These are phyloP conservation scores for Typhlichthys eigenmanni DNA, from an alignment of 2,797 vertebrate genomes.

Conservation along the genomic window DNA sequence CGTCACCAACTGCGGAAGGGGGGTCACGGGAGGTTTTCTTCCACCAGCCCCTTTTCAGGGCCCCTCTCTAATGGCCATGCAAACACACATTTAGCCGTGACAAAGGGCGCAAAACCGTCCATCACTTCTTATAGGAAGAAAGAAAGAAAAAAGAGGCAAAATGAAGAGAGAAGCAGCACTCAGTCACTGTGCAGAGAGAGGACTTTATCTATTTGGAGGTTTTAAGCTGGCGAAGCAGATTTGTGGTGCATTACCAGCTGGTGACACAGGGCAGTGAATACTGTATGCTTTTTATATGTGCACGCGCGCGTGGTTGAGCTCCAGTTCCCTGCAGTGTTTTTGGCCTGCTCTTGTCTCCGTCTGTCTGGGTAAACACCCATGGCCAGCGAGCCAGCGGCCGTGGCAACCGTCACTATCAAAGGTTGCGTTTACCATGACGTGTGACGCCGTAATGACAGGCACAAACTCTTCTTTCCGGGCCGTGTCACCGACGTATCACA, in stretches of 20 bases:
- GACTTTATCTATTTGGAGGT: slow-evolving; percentile 54
- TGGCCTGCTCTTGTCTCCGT: slow-evolving; percentile 43
- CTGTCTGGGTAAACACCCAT: slow-evolving; percentile 54
- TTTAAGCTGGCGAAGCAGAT: slow-evolving; percentile 35
- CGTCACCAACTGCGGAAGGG: slow-evolving; percentile 41
- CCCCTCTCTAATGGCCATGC: slow-evolving; percentile 69
- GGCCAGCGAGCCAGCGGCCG: slow-evolving; percentile 45
- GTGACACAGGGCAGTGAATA: slow-evolving; percentile 54
- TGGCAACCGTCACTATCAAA: slow-evolving; percentile 44
- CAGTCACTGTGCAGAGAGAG: slow-evolving; percentile 12
- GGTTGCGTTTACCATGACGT: slow-evolving; percentile 55
- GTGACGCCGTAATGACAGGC: slow-evolving; percentile 50
- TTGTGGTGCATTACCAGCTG: slow-evolving; percentile 32
- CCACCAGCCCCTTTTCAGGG: slow-evolving; percentile 37
- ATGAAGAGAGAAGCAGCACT: slow-evolving; percentile 52
- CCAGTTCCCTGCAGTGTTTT: slow-evolving; percentile 17
- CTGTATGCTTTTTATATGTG: too few relatives aligned
- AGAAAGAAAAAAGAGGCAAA: slow-evolving; percentile 36
- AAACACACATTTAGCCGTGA: slow-evolving; percentile 73
- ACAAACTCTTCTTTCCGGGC: slow-evolving; percentile 29
- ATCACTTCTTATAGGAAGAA: slow-evolving; percentile 47
- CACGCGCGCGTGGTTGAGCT: background rate
- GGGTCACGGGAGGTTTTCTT: slow-evolving; percentile 59
- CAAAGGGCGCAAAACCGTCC: slow-evolving; percentile 56
- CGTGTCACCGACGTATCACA: slow-evolving; percentile 21